These are phyloP conservation scores for Clarias pachynema DNA, from an alignment of 2,797 vertebrate species.

Conservation along the genomic window DNA sequence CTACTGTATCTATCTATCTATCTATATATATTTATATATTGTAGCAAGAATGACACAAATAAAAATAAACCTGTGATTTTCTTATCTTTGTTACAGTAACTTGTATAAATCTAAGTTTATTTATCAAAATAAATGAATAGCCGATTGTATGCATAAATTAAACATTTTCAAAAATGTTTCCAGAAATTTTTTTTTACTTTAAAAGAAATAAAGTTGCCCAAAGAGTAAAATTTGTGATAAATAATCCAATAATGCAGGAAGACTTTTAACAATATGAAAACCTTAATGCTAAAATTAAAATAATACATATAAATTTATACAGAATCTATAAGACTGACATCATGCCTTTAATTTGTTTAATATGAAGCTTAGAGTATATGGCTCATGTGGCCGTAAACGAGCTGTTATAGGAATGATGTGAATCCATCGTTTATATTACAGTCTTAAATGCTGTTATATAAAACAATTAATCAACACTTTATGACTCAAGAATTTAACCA, in stretches of 20 bases:
- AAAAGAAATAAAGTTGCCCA: neutral
- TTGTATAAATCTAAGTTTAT: neutral
- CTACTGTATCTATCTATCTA: no score
- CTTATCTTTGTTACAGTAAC: neutral
- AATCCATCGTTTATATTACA: neutral
- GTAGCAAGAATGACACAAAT: neutral
- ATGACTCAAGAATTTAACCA: neutral
- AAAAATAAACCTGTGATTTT: neutral
- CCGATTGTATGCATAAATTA: neutral
- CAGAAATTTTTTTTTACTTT: neutral
- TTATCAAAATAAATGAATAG: neutral
- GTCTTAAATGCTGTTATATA: neutral
- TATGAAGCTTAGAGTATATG: neutral
- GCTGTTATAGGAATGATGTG: neutral
- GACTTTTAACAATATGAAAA: neutral
- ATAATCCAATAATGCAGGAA: neutral
- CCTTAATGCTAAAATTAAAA: neutral
- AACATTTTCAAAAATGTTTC: neutral
- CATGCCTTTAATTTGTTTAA: neutral
- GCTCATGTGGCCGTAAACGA: neutral
- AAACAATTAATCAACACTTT: neutral
- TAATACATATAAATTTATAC: neutral
- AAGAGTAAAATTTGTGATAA: neutral
- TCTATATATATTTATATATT: neutral
- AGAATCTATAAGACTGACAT: neutral